phyloP scores from a whole-genome alignment of 2,113 vertebrate species.

The Hyla sarda region DNA sequence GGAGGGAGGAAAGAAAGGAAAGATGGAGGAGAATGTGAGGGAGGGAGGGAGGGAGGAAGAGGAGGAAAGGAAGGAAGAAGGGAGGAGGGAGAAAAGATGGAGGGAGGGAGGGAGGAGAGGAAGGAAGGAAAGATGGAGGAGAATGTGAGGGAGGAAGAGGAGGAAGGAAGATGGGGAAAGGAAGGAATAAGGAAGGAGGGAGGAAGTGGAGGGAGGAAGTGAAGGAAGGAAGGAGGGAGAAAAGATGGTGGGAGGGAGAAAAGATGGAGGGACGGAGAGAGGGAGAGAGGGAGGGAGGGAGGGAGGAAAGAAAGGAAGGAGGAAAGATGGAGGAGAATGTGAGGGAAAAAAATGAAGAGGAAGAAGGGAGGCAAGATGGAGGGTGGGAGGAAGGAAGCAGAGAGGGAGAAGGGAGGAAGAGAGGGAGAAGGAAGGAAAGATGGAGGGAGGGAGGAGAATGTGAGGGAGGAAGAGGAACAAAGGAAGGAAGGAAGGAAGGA shows the following conservation, averaged over 20 bases:
- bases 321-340: fast-evolving
- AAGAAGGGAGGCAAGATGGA: too few species aligned
- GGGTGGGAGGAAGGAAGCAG: too few species aligned
- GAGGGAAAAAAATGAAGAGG: too few species aligned
- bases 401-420: too few species aligned
- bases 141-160: too few species aligned
- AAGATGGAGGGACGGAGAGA: neutral
- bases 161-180: neutral
- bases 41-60: too few species aligned
- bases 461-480: too few species aligned
- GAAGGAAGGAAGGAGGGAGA: neutral
- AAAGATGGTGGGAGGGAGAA: neutral
- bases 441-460: too few species aligned
- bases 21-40: neutral
- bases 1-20: neutral
- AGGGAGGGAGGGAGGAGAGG: too few species aligned
- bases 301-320: neutral
- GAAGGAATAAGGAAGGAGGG: neutral
- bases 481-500: too few species aligned
- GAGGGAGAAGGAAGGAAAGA: too few species aligned
- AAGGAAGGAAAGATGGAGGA: too few species aligned
- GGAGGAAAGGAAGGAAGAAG: neutral
- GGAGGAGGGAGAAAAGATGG: neutral
- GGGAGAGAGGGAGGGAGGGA: neutral
- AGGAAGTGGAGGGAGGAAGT: neutral